Evolutionary conservation across 2,888 invertebrate genomes (phyloP), one percentile per base, ranked within the genome.

Genomic region (Alentia gelatinosa): DNA sequence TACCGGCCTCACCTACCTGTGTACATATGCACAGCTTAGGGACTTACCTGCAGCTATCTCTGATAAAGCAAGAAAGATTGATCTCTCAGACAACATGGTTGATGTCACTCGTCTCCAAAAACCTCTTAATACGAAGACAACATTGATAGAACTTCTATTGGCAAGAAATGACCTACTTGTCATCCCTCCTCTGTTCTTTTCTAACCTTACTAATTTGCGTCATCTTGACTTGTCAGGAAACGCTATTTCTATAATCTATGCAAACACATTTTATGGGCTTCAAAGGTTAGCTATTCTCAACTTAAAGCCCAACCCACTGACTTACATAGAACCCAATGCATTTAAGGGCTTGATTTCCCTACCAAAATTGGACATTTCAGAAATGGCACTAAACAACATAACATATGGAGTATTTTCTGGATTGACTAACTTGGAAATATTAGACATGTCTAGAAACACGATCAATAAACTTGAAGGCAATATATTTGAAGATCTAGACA

Each of bases 191-290:
- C n/a, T 1, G 9, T 37, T 39, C 30, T 89, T 89, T 37, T 15
- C 1, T 12, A 19, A 33, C 15, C 23, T 56, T 19, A 0, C 35
- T 4, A 89, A 89, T 35, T 33, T 89, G 0, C 63, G n/a, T 1
- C 56, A 35, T 1, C 89, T 89, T 63, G 89, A 89, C 37, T n/a
- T 89, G 15, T 89, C 89, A 33, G 89, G 37, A 26, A 89, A 89
- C 37, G 1, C 40, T 26, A 86, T 86, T 33, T 4, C 30, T 39
- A 39, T 39, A 37, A 1, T 79, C 0, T 1, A 23, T 3, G 63
- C 56, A 56, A 50, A 50, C 30, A 63, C 63, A 39, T 89, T 89
- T 89, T 30, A 37, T 33, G 89, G 89, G 0, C 23, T 89, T 0
- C 0, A 30, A n/a, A 89, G 37, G 1, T 63, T 89, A 5, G 0